A percentile compares a stretch with the other conserved stretches of the same genome.
phyloP scores from a whole-genome alignment of 2,888 invertebrate genomes.

The Coleophora deauratella region DNA sequence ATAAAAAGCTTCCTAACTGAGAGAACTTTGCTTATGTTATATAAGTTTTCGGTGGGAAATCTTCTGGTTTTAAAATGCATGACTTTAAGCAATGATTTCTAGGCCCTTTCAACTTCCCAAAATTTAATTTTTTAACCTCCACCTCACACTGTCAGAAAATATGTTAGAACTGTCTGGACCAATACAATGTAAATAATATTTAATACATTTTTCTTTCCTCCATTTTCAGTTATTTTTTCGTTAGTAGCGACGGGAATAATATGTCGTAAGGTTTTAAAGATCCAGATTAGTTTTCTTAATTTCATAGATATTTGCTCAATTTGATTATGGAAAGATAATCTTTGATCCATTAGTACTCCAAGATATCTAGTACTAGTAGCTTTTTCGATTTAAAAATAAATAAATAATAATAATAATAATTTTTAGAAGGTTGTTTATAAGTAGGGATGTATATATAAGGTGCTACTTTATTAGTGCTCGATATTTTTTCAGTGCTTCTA shows the following conservation, averaged over 20 bases:
- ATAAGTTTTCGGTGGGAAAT: no score
- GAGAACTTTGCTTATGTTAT: no score
- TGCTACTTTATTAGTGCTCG: no score
- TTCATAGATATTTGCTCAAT: not conserved
- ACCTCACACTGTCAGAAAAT: not conserved
- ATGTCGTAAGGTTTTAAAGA: conserved; percentile 3
- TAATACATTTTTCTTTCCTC: not conserved
- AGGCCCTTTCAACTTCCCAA: not conserved
- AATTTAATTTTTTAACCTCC: not conserved
- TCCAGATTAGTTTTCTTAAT: conserved; percentile 4
- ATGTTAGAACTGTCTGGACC: not conserved
- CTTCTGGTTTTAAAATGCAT: no score
- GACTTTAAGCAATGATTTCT: no score
- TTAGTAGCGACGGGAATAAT: no score
- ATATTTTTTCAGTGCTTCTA: no score
- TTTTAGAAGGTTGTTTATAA: conserved; percentile 1
- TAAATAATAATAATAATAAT: conserved; percentile 7
- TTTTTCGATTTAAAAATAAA: not conserved
- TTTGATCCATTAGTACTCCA: conserved; percentile 3
- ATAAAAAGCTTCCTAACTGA: no score
- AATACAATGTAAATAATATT: not conserved
- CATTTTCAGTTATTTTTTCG: no score
- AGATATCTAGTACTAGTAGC: conserved; percentile 4
- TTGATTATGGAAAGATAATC: no score
- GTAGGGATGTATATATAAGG: no score